A percentile compares a stretch with the other conserved stretches of the same genome.
Evolutionary conservation across 2,888 invertebrate species (phyloP).

Genomic region (Ophion obscuratus): DNA sequence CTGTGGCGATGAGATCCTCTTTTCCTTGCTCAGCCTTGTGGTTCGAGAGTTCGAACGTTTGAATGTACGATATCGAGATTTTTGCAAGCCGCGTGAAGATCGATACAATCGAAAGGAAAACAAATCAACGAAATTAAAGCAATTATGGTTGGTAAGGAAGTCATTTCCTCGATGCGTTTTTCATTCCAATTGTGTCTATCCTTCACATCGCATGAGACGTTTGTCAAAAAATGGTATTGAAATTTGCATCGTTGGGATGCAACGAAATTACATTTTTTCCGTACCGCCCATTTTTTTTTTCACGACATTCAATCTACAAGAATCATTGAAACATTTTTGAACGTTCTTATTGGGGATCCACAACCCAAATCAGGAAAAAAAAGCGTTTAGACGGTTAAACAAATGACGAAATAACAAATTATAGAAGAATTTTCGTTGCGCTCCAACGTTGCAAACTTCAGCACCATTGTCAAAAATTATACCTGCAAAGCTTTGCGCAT

Average conservation of each 20-base stretch:
- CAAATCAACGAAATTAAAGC: not conserved
- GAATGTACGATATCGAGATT: not conserved
- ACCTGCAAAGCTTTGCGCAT: constrained; percentile 98
- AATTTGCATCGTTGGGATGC: too few relatives aligned
- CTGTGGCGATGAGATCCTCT: constrained; percentile 91
- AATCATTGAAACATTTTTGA: too few relatives aligned
- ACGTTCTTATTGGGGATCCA: too few relatives aligned
- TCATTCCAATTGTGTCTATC: not conserved
- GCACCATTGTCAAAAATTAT: constrained; percentile 42
- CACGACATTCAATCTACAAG: too few relatives aligned
- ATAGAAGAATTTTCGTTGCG: too few relatives aligned
- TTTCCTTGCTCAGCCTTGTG: constrained; percentile 93
- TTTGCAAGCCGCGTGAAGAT: not conserved
- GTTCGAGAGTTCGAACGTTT: not conserved
- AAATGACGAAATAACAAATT: too few relatives aligned
- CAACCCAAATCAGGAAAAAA: too few relatives aligned
- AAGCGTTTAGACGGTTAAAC: too few relatives aligned
- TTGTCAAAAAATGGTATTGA: not conserved
- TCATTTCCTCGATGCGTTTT: not conserved
- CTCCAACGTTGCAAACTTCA: too few relatives aligned
- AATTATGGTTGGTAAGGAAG: not conserved
- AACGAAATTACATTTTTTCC: too few relatives aligned
- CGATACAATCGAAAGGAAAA: not conserved
- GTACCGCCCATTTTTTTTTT: too few relatives aligned
- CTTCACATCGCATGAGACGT: not conserved